A percentile compares a stretch with the other conserved stretches of the same genome.
These are phyloP conservation scores for Tenebrosternarchus preto DNA, from an alignment of 2,113 vertebrate species.

Conservation along the genomic window DNA sequence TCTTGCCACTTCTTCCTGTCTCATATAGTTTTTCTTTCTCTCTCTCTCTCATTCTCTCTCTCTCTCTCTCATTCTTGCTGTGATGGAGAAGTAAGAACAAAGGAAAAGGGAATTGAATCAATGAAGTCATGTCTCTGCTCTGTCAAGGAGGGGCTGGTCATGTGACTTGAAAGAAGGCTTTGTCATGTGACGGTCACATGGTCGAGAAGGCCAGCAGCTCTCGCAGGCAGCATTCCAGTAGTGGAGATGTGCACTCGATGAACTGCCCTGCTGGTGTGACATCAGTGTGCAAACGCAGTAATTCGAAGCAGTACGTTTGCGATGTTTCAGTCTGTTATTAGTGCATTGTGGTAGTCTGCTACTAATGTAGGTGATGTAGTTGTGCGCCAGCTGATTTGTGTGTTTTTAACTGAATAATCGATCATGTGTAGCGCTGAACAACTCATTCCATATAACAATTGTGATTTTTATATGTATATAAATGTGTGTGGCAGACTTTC, in stretches of 20 bases:
- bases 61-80: not conserved
- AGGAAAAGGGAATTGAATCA: not conserved
- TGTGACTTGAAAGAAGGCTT: not conserved
- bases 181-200: constrained; percentile 18
- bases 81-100: not conserved
- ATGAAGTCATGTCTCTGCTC: not conserved
- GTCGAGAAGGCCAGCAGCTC: not conserved
- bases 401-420: no score
- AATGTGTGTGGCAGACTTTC: no score
- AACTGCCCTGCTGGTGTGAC: not conserved
- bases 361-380: no score
- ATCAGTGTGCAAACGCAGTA: not conserved
- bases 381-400: no score
- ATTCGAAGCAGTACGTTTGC: no score
- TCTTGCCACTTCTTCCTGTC: not conserved
- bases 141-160: constrained; percentile 4
- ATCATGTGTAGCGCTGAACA: no score
- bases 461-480: no score
- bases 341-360: no score
- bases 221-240: not conserved
- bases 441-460: no score
- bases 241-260: not conserved
- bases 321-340: no score
- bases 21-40: not conserved
- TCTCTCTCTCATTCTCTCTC: not conserved